A percentile compares a stretch with the other conserved stretches of the same genome.
These are phyloP conservation scores for Toxotes lorentzi DNA, from an alignment of 2,797 vertebrate genomes.

Conservation along the genomic window DNA sequence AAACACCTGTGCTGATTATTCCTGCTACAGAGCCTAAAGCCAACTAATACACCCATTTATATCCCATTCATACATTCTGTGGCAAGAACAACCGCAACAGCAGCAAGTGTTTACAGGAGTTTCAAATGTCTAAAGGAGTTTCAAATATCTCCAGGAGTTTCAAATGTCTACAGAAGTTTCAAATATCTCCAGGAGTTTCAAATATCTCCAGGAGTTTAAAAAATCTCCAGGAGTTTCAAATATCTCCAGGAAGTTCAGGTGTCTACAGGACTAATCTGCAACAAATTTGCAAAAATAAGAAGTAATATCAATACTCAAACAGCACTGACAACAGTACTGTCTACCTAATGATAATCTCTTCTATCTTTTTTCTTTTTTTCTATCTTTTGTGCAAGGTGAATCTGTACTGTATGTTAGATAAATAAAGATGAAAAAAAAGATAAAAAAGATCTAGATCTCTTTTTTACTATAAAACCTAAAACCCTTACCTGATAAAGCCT, in stretches of 20 bases:
- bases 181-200: no score
- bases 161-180: no score
- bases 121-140: no score
- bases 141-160: no score
- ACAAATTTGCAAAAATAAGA: background rate
- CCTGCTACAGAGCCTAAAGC: background rate
- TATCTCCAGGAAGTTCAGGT: no score
- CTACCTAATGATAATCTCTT: background rate
- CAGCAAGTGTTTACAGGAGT: background rate
- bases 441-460: background rate
- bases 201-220: no score
- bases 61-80: background rate
- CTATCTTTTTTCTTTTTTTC: background rate
- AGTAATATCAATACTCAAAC: background rate
- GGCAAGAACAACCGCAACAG: background rate
- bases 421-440: background rate
- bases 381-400: background rate
- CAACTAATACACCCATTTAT: background rate
- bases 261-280: no score
- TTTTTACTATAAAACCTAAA: background rate
- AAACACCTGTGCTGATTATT: background rate
- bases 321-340: background rate
- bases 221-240: no score
- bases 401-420: background rate
- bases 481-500: conserved; percentile 45